Evolutionary conservation across 2,797 vertebrate genomes (phyloP).

Genomic region (Clamator glandarius): DNA sequence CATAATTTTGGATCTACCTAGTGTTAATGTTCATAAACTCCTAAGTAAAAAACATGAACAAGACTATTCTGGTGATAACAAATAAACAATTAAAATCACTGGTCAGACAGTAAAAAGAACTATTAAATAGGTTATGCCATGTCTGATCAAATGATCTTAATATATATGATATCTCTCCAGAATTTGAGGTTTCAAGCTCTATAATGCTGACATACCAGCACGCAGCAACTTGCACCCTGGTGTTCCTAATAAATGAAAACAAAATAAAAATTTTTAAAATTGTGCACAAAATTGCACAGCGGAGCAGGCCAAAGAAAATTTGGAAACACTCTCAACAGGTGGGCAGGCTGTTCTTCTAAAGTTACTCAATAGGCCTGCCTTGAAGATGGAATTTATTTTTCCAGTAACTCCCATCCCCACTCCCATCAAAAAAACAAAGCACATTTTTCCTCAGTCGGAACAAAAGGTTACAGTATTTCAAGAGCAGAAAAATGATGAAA

Average conservation of each 20-base stretch:
- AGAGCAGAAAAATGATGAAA: not conserved
- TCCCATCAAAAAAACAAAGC: not conserved
- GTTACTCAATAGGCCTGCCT: constrained; percentile 23
- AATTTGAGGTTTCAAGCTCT: not conserved
- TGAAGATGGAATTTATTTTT: constrained; percentile 65
- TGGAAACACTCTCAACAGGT: constrained; percentile 20
- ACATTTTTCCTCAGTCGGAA: constrained; percentile 31
- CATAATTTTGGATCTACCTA: not conserved
- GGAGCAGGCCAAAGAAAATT: constrained; percentile 25
- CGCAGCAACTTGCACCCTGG: not conserved
- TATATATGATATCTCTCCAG: not conserved
- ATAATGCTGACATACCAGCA: not conserved
- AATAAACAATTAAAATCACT: not conserved
- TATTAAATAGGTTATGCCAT: not conserved
- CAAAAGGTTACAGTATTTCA: constrained; percentile 58
- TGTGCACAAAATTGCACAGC: not conserved
- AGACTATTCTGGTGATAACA: not conserved
- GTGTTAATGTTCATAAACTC: not conserved
- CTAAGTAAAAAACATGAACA: not conserved
- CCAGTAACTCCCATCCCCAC: constrained; percentile 34
- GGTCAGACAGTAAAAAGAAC: not conserved
- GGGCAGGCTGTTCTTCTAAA: not conserved
- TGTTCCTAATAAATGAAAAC: not conserved
- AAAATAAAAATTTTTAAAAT: not conserved
- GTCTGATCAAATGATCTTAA: not conserved